Evolutionary conservation across 1,140 invertebrate genomes (phyloP).

Genomic region (Reticulitermes speratus): DNA sequence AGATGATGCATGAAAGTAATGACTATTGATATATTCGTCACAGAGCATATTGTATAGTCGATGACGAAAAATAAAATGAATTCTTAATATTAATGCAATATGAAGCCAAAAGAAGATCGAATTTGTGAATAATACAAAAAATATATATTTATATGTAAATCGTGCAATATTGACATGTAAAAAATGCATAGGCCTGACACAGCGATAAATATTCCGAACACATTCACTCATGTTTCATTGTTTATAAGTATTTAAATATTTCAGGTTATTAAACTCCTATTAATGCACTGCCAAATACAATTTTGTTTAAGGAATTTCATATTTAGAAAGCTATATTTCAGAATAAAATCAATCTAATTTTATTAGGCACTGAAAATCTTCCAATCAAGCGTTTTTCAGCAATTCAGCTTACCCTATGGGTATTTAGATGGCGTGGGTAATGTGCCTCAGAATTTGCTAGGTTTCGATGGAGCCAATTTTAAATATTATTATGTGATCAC

Average conservation of each 20-base stretch:
- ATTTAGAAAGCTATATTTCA: neutral
- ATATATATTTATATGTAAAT: neutral
- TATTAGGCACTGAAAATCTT: neutral
- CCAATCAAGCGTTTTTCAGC: neutral
- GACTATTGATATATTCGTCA: neutral
- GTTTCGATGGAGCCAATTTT: too few species aligned
- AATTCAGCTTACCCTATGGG: neutral
- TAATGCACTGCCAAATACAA: neutral
- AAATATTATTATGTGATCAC: too few species aligned
- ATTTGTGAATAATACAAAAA: neutral
- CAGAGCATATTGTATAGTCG: neutral
- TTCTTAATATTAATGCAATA: neutral
- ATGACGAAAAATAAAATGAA: neutral
- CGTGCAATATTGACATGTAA: conserved; percentile 2
- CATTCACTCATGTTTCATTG: too few species aligned
- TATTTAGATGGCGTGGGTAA: neutral
- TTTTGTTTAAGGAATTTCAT: neutral
- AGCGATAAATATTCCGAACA: neutral
- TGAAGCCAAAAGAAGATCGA: neutral
- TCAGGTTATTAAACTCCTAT: too few species aligned
- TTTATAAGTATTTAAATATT: too few species aligned
- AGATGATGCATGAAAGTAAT: neutral
- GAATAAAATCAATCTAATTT: neutral
- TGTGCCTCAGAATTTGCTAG: neutral
- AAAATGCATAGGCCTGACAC: neutral